These are phyloP conservation scores for Prunella strophiata DNA, from an alignment of 2,797 vertebrate genomes.

Conservation along the genomic window DNA sequence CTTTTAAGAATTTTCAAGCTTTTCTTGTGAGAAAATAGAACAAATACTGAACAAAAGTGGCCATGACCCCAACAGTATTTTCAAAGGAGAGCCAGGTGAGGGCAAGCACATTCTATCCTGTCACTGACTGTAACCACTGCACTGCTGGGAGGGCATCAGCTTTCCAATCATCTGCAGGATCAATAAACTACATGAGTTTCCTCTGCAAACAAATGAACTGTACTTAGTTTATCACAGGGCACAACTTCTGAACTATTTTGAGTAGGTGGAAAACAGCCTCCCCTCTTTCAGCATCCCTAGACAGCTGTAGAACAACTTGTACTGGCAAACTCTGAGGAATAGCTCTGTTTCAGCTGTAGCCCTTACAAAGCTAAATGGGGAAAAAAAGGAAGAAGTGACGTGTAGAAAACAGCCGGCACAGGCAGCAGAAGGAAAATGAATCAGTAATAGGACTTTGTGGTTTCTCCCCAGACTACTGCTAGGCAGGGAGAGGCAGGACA, in stretches of 20 bases:
- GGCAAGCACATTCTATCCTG: neutral
- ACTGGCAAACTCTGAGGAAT: neutral
- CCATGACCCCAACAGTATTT: neutral
- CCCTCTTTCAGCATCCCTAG: neutral
- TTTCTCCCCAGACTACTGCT: neutral
- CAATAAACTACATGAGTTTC: neutral
- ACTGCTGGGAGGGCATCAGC: neutral
- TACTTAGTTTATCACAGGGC: neutral
- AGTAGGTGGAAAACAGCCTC: slow-evolving; percentile 13
- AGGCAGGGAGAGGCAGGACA: neutral
- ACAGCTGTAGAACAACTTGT: slow-evolving; percentile 49
- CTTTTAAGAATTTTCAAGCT: neutral
- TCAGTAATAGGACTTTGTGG: neutral
- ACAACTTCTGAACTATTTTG: neutral
- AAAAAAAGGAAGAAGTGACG: neutral
- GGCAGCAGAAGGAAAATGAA: neutral
- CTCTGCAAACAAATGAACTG: neutral
- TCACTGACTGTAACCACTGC: neutral
- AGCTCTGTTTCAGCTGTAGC: neutral
- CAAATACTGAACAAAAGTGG: neutral
- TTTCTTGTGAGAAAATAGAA: neutral
- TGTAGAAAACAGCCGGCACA: neutral
- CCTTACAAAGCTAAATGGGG: neutral
- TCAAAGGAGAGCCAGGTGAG: neutral
- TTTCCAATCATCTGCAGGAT: neutral